Conservation (phyloP, 1,140 invertebrate genomes). For the Zaprionus ornatus region DNA sequence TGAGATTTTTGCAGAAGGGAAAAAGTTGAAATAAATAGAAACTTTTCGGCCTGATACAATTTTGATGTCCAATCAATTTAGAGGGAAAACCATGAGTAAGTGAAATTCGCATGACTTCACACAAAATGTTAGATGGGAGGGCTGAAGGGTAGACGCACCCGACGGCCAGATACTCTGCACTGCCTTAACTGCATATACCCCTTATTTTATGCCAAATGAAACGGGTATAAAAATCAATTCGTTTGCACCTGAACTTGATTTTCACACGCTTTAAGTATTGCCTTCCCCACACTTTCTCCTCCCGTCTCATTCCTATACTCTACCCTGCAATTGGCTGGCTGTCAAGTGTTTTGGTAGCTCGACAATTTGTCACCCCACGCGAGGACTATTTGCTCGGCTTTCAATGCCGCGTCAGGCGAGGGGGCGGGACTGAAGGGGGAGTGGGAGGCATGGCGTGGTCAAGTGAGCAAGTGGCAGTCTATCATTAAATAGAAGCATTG, state of each 20-base stretch:
- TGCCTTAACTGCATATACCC: neutral
- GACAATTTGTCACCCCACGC: slow-evolving; percentile 34
- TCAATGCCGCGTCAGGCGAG: neutral
- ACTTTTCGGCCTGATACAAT: neutral
- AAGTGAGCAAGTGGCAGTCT: slow-evolving; percentile 29
- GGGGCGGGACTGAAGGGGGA: neutral
- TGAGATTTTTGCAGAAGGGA: neutral
- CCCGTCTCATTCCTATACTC: neutral
- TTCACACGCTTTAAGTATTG: slow-evolving; percentile 18
- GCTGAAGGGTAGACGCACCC: neutral
- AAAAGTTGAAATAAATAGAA: neutral
- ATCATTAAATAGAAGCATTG: slow-evolving; percentile 56
- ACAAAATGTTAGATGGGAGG: neutral
- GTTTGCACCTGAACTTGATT: slow-evolving; percentile 46
- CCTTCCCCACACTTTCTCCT: no score
- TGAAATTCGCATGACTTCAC: neutral
- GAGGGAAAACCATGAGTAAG: neutral
- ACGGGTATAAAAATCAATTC: slow-evolving; percentile 40
- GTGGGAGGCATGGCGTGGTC: slow-evolving; percentile 13
- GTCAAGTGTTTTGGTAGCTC: slow-evolving; percentile 40
- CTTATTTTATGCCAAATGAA: neutral
- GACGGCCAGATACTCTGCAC: neutral
- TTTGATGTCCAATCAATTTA: slow-evolving; percentile 1
- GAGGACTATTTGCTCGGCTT: slow-evolving; percentile 17
- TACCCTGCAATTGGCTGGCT: slow-evolving; percentile 51